Evolutionary conservation across 2,113 vertebrate species (phyloP).

Genomic region (Acrocephalus arundinaceus): DNA sequence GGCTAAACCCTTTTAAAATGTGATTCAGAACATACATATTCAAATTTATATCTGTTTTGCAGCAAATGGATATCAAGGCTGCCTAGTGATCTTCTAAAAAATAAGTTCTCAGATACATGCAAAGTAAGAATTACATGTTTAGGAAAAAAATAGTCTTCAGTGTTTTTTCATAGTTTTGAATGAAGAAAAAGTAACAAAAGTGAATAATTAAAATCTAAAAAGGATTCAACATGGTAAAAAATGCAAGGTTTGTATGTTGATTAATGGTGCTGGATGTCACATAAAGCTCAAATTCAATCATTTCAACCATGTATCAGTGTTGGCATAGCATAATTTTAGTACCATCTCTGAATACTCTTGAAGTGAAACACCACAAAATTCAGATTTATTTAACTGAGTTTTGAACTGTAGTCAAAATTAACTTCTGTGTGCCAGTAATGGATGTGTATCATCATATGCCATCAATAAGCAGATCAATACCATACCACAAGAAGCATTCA

Average conservation of each 20-base stretch:
- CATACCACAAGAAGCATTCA: neutral
- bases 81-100: neutral
- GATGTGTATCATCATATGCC: neutral
- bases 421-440: neutral
- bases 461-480: neutral
- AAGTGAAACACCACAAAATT: neutral
- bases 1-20: neutral
- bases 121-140: neutral
- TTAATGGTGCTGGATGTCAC: neutral
- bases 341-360: neutral
- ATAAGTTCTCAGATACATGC: neutral
- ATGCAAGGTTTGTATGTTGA: neutral
- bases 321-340: neutral
- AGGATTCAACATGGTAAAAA: neutral
- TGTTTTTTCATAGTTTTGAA: neutral
- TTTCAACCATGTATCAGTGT: neutral
- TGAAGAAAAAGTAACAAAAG: neutral
- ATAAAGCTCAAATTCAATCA: neutral
- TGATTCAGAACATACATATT: neutral
- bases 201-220: neutral
- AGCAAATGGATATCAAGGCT: neutral
- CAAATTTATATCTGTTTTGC: neutral
- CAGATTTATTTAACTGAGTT: neutral
- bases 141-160: neutral
- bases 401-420: neutral